phyloP scores from a whole-genome alignment of 2,888 invertebrate species.

The Yponomeuta evonymella region DNA sequence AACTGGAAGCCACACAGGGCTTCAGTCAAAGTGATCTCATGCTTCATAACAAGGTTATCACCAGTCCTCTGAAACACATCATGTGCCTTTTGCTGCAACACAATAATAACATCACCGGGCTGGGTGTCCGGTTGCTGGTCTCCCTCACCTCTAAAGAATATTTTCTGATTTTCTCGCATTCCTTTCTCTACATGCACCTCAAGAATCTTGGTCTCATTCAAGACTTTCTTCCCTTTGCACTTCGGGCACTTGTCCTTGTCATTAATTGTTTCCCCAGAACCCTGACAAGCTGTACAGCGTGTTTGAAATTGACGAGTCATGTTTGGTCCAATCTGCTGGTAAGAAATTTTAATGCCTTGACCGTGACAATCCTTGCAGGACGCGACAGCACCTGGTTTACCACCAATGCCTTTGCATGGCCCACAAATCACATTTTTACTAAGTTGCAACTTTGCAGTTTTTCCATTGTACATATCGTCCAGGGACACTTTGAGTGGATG shows the following conservation, averaged over 20 bases:
- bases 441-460: conserved; percentile 87
- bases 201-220: conserved; percentile 87
- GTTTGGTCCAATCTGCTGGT: conserved; percentile 80
- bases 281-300: conserved; percentile 78
- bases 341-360: conserved; percentile 83
- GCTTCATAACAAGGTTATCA: conserved; percentile 83
- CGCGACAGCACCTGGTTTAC: conserved; percentile 80
- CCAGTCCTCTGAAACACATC: conserved; percentile 85
- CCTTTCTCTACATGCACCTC: conserved; percentile 94
- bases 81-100: conserved; percentile 88
- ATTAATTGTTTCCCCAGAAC: conserved; percentile 83
- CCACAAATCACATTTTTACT: conserved; percentile 89
- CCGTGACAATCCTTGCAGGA: conserved; percentile 86
- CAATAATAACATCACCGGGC: conserved; percentile 92
- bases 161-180: conserved; percentile 90
- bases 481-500: conserved; percentile 90
- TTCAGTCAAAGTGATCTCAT: conserved; percentile 87
- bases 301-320: conserved; percentile 80
- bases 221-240: conserved; percentile 90
- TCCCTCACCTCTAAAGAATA: conserved; percentile 91
- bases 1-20: conserved; percentile 93
- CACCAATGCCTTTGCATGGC: conserved; percentile 86
- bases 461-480: conserved; percentile 94
- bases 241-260: conserved; percentile 89
- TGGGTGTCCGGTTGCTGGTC: conserved; percentile 92